These are phyloP conservation scores for Volucella inflata DNA, from an alignment of 2,888 invertebrate genomes.

Conservation along the genomic window DNA sequence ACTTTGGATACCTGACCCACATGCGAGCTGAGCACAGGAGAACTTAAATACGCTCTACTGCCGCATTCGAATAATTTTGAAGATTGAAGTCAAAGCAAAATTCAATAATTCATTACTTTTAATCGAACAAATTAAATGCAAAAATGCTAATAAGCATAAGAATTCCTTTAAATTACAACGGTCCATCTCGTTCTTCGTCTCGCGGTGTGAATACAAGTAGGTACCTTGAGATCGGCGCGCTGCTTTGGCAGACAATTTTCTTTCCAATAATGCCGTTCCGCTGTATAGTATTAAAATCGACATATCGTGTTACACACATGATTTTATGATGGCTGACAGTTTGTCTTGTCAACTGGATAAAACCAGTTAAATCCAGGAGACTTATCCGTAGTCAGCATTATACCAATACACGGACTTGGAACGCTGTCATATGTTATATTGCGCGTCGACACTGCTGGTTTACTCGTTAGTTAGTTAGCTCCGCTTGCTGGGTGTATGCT, in stretches of 20 bases:
- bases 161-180: conserved; percentile 53
- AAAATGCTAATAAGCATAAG: conserved; percentile 64
- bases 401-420: conserved; percentile 33
- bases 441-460: conserved; percentile 7
- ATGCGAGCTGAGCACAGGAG: conserved; percentile 15
- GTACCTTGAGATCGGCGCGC: conserved; percentile 48
- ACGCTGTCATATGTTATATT: conserved; percentile 22
- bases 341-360: conserved; percentile 71
- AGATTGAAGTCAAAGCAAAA: conserved; percentile 8
- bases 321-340: conserved; percentile 60
- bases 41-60: conserved; percentile 1
- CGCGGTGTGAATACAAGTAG: conserved; percentile 19
- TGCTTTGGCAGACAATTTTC: conserved; percentile 64
- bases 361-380: conserved; percentile 72
- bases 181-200: conserved; percentile 40
- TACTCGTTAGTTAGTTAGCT: not conserved
- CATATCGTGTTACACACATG: conserved; percentile 64
- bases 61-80: not conserved
- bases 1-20: conserved; percentile 54
- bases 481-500: conserved; percentile 11
- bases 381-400: conserved; percentile 11
- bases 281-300: conserved; percentile 58
- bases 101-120: conserved; percentile 66
- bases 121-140: conserved; percentile 67
- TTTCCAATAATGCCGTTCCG: conserved; percentile 71